Percentiles rank a stretch among this genome's conserved stretches.
These are phyloP conservation scores for Catharus minimus DNA, from an alignment of 2,113 vertebrate genomes.

Conservation along the genomic window DNA sequence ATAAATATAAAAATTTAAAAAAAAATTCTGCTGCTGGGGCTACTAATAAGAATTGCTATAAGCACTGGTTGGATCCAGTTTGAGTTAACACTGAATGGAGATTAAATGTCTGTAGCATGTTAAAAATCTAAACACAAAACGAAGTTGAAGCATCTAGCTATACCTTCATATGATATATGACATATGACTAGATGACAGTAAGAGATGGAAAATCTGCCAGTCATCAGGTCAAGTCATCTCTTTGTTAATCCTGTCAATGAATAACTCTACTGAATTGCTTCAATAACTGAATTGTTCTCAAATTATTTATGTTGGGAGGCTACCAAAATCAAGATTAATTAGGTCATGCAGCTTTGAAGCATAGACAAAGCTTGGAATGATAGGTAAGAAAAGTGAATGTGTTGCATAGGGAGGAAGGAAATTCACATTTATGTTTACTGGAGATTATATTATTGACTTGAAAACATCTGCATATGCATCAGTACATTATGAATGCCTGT, in stretches of 20 bases:
- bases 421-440: background rate
- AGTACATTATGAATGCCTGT: fast-evolving
- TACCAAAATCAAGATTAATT: background rate
- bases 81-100: background rate
- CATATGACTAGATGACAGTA: background rate
- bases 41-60: background rate
- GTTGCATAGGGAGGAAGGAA: background rate
- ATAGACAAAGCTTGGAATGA: background rate
- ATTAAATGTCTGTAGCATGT: background rate
- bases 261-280: background rate
- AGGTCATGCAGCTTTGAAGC: background rate
- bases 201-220: background rate
- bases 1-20: background rate
- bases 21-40: background rate
- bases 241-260: background rate
- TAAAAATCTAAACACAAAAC: background rate
- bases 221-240: background rate
- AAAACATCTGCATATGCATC: background rate
- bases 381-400: background rate
- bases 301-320: background rate
- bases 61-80: background rate
- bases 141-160: background rate
- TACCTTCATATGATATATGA: background rate
- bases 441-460: background rate
- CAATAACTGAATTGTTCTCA: background rate